phyloP scores from a whole-genome alignment of 2,113 vertebrate species.

The Clinocottus analis region DNA sequence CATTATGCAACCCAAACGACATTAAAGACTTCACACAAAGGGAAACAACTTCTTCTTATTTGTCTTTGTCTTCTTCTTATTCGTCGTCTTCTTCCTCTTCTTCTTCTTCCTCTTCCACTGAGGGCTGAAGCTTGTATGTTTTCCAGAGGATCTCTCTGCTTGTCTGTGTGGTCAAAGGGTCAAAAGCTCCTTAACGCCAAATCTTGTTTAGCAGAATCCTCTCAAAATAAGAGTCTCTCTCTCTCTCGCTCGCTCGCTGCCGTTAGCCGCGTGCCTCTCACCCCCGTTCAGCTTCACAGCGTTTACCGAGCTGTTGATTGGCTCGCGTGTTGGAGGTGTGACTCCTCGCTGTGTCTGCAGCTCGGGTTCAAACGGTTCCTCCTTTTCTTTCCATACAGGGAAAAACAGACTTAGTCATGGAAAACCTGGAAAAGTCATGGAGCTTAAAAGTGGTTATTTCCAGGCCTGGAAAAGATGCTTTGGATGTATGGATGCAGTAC shows the following conservation, averaged over 20 bases:
- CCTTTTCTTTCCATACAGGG: neutral
- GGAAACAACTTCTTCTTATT: too few species aligned
- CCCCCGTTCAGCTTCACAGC: constrained; percentile 63
- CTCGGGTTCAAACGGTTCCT: constrained; percentile 5
- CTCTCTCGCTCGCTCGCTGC: neutral
- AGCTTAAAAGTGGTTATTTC: too few species aligned
- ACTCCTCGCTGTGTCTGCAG: constrained; percentile 4
- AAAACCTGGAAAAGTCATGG: too few species aligned
- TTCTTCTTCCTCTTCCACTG: too few species aligned
- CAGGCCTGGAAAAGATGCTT: too few species aligned
- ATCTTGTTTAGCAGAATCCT: constrained; percentile 80
- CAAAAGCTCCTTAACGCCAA: constrained; percentile 79
- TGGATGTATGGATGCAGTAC: neutral
- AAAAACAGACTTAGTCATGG: too few species aligned
- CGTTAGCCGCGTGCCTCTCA: constrained; percentile 37
- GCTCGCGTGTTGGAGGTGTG: constrained; percentile 29
- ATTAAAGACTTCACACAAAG: too few species aligned
- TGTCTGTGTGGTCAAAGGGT: constrained; percentile 55
- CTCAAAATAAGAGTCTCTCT: constrained; percentile 71
- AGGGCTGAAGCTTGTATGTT: constrained; percentile 1
- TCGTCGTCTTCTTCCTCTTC: too few species aligned
- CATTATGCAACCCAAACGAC: too few species aligned
- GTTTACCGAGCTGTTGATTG: constrained; percentile 60
- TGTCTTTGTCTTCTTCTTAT: too few species aligned
- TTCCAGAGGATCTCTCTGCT: constrained; percentile 46